Percentiles rank a stretch among this genome's conserved stretches.
phyloP scores from a whole-genome alignment of 92 coral and sea anemone genomes.

The Phenganax subtilis region DNA sequence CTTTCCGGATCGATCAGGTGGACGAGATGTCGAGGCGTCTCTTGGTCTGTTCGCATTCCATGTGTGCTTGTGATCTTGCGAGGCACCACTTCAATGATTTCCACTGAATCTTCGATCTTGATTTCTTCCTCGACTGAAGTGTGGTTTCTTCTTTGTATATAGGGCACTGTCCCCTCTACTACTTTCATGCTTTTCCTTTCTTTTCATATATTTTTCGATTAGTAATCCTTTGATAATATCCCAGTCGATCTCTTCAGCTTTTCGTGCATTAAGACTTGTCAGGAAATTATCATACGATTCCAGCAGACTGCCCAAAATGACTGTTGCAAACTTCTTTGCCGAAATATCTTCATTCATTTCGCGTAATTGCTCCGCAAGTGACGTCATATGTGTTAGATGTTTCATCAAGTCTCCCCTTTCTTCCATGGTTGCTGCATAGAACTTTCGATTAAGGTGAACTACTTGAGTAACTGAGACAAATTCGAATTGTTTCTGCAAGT shows the following conservation, averaged over 20 bases:
- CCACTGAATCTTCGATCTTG: slow-evolving; percentile 16
- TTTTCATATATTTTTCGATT: slow-evolving; percentile 41
- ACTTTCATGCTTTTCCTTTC: slow-evolving; percentile 40
- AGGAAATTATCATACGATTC: slow-evolving; percentile 58
- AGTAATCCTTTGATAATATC: slow-evolving; percentile 46
- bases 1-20: too few relatives aligned
- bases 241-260: slow-evolving; percentile 57
- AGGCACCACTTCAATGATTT: slow-evolving; percentile 22
- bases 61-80: too few relatives aligned
- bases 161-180: slow-evolving; percentile 36
- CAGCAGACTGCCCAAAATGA: slow-evolving; percentile 1
- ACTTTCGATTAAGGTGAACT: slow-evolving; percentile 47
- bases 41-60: too few relatives aligned
- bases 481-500: slow-evolving; percentile 55
- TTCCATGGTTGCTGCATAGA: slow-evolving; percentile 59
- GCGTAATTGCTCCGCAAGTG: slow-evolving; percentile 26
- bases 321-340: background rate
- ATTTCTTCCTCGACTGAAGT: slow-evolving; percentile 3
- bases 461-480: slow-evolving; percentile 57
- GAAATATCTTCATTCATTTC: slow-evolving; percentile 32
- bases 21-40: too few relatives aligned
- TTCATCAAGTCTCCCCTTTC: slow-evolving; percentile 51
- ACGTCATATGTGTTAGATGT: slow-evolving; percentile 46
- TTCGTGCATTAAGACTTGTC: slow-evolving; percentile 53
- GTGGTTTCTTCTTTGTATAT: background rate